Evolutionary conservation across 1,140 invertebrate genomes (phyloP), one percentile per base, ranked within the genome.

Genomic region (Hylaeus volcanicus): DNA sequence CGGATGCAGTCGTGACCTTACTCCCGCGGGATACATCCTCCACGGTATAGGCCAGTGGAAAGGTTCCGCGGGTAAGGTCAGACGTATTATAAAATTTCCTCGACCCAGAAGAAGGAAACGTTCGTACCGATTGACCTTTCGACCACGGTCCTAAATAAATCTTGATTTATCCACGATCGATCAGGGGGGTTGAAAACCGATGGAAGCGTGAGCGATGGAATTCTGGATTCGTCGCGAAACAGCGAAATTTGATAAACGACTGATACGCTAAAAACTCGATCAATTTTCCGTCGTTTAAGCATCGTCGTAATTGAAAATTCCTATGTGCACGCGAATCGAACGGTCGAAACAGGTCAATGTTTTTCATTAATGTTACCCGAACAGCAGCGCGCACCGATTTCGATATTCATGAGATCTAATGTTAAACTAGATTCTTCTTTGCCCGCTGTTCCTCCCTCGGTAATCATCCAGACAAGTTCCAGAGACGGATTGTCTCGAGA

Each of bases 91-190:
- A 88, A 87, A 86, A 88, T 88, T 86, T 74, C 60, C 45, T 12
- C 39, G 41, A 48, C 65, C 45, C 51, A 55, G 39, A 70, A 43
- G 45, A 11, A 45, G 58, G 15, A 56, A 64, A 79, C 77, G 53
- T 74, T 14, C 58, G 26, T 51, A 39, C n/a, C 56, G 56, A 41
- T 63, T 71, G 73, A 82, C 58, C 83, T 71, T 81, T 81, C 15
- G 53, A 73, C 56, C 75, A 70, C 14, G 61, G 77, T 88, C 84
- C 68, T 86, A 89, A 86, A 91, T 91, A 90, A 89, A 90, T 91
- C 81, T 69, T 81, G 78, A 85, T 85, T 82, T 82, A 75, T 74
- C 43, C 73, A 48, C 43, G 48, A 26, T 15, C 45, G 45, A 43
- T 45, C 39, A 11, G 9, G 56, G 9, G 11, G 56, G 37, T 60